Evolutionary conservation across 1,140 invertebrate genomes (phyloP), one percentile per base, ranked within the genome.

Genomic region (Drosophila subpulchrella): DNA sequence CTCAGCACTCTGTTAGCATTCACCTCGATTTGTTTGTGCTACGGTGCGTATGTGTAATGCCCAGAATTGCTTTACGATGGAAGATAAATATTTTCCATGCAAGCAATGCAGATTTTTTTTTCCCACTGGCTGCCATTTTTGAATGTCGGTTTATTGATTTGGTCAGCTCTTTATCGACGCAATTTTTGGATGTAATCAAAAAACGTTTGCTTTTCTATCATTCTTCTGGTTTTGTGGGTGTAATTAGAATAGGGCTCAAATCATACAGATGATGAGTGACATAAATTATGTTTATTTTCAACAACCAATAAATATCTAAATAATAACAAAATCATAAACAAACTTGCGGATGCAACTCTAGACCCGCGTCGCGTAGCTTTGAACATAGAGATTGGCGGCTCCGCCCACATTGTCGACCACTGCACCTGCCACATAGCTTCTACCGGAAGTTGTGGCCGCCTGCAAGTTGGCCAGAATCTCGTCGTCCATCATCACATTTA

Each of bases 401-500:
- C 72, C 73, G 32, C 75, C 83, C 79, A 88, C 71, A 89, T 88
- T 88, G 60, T 88, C 83, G 62, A 88, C 83, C 71, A 88, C 83
- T 65, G 83, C 83, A 30, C 84, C 84, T 38, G 85, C 81, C 57
- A 88, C 85, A 65, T 88, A 88, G 68, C 84, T 89, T 58, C 47
- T 79, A 20, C 83, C 83, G 57, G 84, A 53, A 24, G 60, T 76
- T 44, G 79, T 77, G 80, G 83, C 83, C 75, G 83, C 76, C 60
- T 89, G 84, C 65, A 74, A 58, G 59, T 89, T 84, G 54, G 85
- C 80, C 58, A 90, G 75, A 63, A 89, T 89, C 48, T 90, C 84
- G 71, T 89, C 84, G 61, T 89, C 84, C 85, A 89, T 89, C 84
- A 90, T 89, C 71, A 89, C 84, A 84, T 89, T 92, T 92, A 95